phyloP scores from a whole-genome alignment of 2,113 vertebrate species.

The Columbina picui region DNA sequence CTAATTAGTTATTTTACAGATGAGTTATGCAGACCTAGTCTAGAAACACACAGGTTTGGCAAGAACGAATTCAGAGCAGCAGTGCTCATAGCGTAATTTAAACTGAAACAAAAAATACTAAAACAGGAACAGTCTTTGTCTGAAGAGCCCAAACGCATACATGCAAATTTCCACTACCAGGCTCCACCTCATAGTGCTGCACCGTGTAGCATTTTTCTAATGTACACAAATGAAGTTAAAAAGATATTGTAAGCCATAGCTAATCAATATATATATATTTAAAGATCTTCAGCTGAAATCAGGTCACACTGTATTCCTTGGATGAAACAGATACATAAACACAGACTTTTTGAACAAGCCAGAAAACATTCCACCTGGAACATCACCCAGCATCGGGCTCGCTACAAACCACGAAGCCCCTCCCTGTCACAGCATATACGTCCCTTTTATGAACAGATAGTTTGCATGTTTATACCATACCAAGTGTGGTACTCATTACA shows the following conservation, averaged over 20 bases:
- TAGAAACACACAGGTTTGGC: background rate
- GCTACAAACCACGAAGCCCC: accelerated
- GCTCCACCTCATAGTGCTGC: background rate
- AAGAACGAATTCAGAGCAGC: background rate
- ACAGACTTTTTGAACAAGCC: background rate
- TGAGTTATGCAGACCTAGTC: background rate
- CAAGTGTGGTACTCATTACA: too few species aligned
- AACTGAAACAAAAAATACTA: background rate
- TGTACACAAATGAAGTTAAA: background rate
- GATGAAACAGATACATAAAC: background rate
- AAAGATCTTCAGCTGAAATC: background rate
- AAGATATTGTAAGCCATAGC: background rate
- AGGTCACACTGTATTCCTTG: background rate
- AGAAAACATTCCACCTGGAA: background rate
- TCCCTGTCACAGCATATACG: accelerated
- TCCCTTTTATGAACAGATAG: background rate
- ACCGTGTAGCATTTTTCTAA: background rate
- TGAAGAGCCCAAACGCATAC: background rate
- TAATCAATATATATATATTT: background rate
- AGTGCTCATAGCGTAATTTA: background rate
- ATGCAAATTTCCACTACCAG: background rate
- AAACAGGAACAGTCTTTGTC: background rate
- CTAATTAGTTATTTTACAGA: background rate
- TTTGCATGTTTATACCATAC: background rate
- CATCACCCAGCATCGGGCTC: background rate